Evolutionary conservation across 2,797 vertebrate species (phyloP).

Genomic region (Poeciliopsis paucimaculata): DNA sequence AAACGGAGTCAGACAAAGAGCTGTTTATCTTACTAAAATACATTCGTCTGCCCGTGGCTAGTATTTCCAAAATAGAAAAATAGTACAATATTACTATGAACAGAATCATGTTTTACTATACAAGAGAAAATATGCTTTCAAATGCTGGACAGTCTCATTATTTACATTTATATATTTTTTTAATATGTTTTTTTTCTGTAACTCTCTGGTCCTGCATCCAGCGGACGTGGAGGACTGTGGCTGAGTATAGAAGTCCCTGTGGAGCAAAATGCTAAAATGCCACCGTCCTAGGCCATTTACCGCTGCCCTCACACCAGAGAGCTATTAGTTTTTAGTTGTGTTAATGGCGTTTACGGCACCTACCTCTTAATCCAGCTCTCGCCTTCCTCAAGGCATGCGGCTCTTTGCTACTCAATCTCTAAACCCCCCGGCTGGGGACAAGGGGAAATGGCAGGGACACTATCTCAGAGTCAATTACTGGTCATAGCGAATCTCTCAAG

Average conservation of each 20-base stretch:
- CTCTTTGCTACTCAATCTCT: constrained; percentile 46
- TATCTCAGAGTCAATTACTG: constrained; percentile 78
- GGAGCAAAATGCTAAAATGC: constrained; percentile 64
- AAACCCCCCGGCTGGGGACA: constrained; percentile 36
- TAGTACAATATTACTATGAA: background rate
- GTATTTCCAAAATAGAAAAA: background rate
- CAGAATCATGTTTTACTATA: background rate
- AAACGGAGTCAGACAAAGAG: too few relatives aligned
- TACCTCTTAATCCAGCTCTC: constrained; percentile 65
- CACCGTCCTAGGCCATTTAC: constrained; percentile 63
- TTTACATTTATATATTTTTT: background rate
- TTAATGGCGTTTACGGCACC: constrained; percentile 70
- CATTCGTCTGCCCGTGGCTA: background rate
- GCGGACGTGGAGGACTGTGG: constrained; percentile 14
- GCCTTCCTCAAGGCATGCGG: constrained; percentile 57
- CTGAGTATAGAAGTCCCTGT: constrained; percentile 45
- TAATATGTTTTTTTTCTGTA: constrained; percentile 5
- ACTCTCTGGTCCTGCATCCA: constrained; percentile 17
- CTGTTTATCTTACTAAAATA: background rate
- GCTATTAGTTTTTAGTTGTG: constrained; percentile 61
- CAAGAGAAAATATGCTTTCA: background rate
- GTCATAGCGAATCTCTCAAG: constrained; percentile 64
- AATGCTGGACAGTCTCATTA: background rate
- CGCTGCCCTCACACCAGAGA: constrained; percentile 63
- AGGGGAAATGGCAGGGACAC: constrained; percentile 56